Base-by-base conservation (phyloP, 2,888 invertebrate species). In the Eumerus sabulonum region DNA sequence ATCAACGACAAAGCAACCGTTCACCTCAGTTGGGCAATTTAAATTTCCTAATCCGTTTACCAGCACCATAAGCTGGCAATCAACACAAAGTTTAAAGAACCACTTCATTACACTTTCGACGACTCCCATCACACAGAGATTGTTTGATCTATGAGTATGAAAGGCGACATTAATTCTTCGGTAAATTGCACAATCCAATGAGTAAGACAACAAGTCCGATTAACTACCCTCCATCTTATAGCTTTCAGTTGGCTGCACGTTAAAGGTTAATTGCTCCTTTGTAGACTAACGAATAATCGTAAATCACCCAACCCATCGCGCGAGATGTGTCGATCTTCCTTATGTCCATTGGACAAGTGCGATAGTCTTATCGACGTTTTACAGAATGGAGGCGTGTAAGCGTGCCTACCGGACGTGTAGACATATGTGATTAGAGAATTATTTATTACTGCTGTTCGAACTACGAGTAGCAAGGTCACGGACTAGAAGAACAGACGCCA, bases 341-440 rank as follows among this genome's bases (percentile, higher is more conserved):
- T 27, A 27, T 27, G 27, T 4, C 27, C 27, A 27, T 27, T 27
- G 27, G 27, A 27, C 27, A 7, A 7, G 27, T 27, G 27, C 27
- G 27, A 27, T 7, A n/a, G n/a, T n/a, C n/a, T n/a, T n/a, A n/a
- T n/a, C n/a, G n/a, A n/a, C n/a, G n/a, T n/a, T n/a, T n/a, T n/a
- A 27, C 7, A 7, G 27, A 27, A 27, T 27, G 7, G 27, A 27
- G 27, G 27, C 27, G 7, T 7, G 27, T 27, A 27, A 27, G 64
- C 72, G 72, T 64, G 72, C 72, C 72, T 53, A 3, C 17, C 18
- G 45, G 12, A 9, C 17, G 16, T 14, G n/a, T 45, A 53, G 72
- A 73, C 72, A 59, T 14, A 19, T 47, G 54, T 35, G 48, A 66
- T 60, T 36, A 51, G 45, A 16, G 7, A 35, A 45, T 36, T 19